phyloP scores from a whole-genome alignment of 2,113 vertebrate genomes.

The Heptranchias perlo region DNA sequence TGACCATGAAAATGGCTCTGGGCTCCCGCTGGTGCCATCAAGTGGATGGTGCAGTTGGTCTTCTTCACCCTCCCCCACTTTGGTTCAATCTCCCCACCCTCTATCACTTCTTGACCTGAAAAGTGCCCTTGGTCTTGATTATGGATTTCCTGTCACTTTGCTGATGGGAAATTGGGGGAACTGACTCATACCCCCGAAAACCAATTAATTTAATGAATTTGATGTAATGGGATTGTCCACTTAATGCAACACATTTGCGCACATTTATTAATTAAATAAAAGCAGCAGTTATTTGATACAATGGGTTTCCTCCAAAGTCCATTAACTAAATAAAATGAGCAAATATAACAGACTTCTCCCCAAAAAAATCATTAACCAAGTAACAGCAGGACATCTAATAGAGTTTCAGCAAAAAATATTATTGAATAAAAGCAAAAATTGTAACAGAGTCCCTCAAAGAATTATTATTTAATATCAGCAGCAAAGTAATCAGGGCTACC shows the following conservation, averaged over 20 bases:
- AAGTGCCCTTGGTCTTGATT: neutral
- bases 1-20: neutral
- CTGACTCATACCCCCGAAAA: neutral
- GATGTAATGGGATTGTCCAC: neutral
- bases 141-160: constrained; percentile 24
- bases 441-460: neutral
- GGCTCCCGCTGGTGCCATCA: neutral
- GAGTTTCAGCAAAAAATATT: neutral
- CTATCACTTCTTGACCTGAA: neutral
- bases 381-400: neutral
- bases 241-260: neutral
- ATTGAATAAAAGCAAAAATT: neutral
- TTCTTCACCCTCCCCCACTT: neutral
- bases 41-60: neutral
- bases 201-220: constrained; percentile 20
- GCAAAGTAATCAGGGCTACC: neutral
- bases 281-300: neutral
- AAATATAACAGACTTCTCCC: neutral
- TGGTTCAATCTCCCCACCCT: neutral
- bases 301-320: neutral
- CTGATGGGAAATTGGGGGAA: neutral
- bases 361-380: neutral
- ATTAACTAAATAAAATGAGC: constrained; percentile 10
- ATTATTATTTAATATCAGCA: neutral
- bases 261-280: constrained; percentile 3